Base-by-base conservation (phyloP, 2,113 vertebrate genomes). In the Lipophrys pholis region DNA sequence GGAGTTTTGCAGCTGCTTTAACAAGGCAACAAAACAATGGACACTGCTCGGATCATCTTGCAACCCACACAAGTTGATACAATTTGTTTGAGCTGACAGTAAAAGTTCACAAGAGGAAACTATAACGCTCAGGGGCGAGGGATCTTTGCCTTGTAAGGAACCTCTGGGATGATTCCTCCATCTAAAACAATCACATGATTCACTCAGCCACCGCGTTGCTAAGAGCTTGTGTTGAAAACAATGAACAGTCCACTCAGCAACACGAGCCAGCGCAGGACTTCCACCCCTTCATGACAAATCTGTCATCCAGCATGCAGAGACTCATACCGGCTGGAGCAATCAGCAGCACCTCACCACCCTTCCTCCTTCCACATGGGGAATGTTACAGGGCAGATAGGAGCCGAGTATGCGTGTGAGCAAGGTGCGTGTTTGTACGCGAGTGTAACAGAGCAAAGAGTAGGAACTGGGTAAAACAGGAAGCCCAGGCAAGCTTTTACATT, bases 181-280 rank as follows among this genome's bases (percentile, higher is more conserved):
- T 80, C 72, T 81, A 54, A 82, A 86, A 84, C 58, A 79, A 87
- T 76, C 75, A 36, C 54, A 82, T 86, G 88, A 91, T 90, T 90
- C 90, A 90, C 54, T 83, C 72, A 8, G 73, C n/a, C 30, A 14
- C 56, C 50, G 8, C 30, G 91, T 91, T 93, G 90, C 91, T 85
- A 92, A 82, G 90, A 63, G 86, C 73, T 56, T 76, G 80, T 83
- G 69, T 83, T 76, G 80, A 80, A 89, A 92, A 93, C 86, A 91
- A 80, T 73, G 61, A 78, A 77, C 63, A 0, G 81, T 78, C 79
- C 69, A 63, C 83, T 88, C 42, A 61, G 70, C 80, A 83, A 59
- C 83, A 45, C 10, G 3, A 69, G 59, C 67, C 15, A 11, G 60
- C 73, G 78, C 78, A 75, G 80, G 85, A 84, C 80, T 71, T 81